phyloP scores from a whole-genome alignment of 2,888 invertebrate species.

The Epinotia ramella region DNA sequence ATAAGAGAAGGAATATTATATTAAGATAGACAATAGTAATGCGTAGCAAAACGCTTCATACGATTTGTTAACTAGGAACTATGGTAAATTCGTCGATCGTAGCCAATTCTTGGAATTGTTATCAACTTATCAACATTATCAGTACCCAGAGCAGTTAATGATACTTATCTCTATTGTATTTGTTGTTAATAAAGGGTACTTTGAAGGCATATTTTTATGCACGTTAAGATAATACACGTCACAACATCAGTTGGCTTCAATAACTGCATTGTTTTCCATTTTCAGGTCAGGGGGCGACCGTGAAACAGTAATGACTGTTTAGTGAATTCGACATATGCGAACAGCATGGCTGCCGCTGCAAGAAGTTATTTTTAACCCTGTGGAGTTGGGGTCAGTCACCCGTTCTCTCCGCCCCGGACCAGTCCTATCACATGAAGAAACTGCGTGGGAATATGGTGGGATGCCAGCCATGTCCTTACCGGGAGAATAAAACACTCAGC shows the following conservation, averaged over 20 bases:
- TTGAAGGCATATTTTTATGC: constrained; percentile 11
- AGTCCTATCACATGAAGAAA: constrained; percentile 82
- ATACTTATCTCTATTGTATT: constrained; percentile 1
- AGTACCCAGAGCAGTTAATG: not conserved
- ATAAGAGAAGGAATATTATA: constrained; percentile 56
- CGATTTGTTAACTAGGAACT: constrained; percentile 7
- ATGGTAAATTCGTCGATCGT: not conserved
- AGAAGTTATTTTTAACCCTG: constrained; percentile 84
- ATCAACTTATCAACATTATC: not conserved
- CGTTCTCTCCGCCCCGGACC: constrained; percentile 77
- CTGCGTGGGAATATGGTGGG: constrained; percentile 80
- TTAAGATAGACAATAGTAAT: constrained; percentile 32
- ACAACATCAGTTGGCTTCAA: constrained; percentile 21
- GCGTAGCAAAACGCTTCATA: not conserved
- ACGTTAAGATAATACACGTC: constrained; percentile 27
- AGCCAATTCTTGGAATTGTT: not conserved
- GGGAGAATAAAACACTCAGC: constrained; percentile 58
- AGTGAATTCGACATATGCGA: constrained; percentile 84
- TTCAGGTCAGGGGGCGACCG: constrained; percentile 82
- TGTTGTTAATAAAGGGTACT: not conserved
- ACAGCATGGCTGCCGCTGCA: constrained; percentile 81
- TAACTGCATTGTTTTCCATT: constrained; percentile 64
- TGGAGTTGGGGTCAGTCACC: constrained; percentile 82
- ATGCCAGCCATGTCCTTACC: constrained; percentile 65
- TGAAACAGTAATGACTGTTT: constrained; percentile 84